These are phyloP conservation scores for Pachycephala philippinensis DNA, from an alignment of 2,113 vertebrate genomes.

Conservation along the genomic window DNA sequence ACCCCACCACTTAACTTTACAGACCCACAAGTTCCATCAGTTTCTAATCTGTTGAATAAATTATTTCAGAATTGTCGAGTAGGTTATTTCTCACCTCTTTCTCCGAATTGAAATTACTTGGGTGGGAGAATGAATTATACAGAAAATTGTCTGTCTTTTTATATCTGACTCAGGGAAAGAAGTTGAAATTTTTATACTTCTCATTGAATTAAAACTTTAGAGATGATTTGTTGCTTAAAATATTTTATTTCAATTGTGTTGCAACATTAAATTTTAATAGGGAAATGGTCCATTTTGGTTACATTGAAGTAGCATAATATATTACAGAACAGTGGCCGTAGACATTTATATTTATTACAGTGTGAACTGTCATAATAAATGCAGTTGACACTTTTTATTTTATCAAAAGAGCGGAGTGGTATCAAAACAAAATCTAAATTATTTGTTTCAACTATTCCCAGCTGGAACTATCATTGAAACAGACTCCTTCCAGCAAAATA, in stretches of 20 bases:
- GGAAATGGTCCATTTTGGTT: not conserved
- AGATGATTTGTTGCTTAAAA: not conserved
- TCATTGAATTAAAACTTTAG: not conserved
- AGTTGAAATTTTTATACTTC: not conserved
- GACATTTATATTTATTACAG: not conserved
- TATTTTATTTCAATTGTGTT: not conserved
- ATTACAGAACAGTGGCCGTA: not conserved
- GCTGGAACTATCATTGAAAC: constrained; percentile 6
- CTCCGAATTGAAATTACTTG: constrained; percentile 1
- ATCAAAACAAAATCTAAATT: not conserved
- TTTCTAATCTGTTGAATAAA: constrained; percentile 29
- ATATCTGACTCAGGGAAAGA: not conserved
- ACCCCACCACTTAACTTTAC: not conserved
- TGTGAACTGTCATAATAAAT: constrained; percentile 8
- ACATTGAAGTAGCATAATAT: not conserved
- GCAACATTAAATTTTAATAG: not conserved
- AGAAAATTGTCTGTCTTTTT: not conserved
- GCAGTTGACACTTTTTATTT: not conserved
- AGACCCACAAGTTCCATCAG: constrained; percentile 6
- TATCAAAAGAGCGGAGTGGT: not conserved
- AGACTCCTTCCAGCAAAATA: not conserved
- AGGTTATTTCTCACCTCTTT: constrained; percentile 51
- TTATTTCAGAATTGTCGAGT: constrained; percentile 39
- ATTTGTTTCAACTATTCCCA: constrained; percentile 18
- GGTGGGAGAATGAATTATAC: not conserved